Percentiles rank a stretch among this genome's conserved stretches.
These are phyloP conservation scores for Oscheius onirici DNA, from an alignment of 2,888 invertebrate species.

Conservation along the genomic window DNA sequence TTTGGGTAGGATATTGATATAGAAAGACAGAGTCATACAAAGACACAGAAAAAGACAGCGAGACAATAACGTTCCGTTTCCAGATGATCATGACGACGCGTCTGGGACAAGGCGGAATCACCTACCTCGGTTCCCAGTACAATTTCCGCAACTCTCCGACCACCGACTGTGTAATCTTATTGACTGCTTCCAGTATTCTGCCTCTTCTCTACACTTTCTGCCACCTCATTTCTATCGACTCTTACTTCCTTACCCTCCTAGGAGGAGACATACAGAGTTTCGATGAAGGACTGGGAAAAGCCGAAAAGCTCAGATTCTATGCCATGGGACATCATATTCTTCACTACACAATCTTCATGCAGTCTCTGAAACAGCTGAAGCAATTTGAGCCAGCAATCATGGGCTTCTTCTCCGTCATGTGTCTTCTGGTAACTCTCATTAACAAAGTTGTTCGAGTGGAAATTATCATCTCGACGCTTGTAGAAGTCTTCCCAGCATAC, in stretches of 20 bases:
- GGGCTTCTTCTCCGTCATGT: neutral
- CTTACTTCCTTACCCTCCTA: neutral
- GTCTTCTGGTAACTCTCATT: neutral
- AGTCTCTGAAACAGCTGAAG: neutral
- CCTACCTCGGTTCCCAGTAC: conserved; percentile 14
- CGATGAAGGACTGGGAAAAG: neutral
- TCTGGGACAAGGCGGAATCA: conserved; percentile 17
- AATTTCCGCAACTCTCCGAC: neutral
- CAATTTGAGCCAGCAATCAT: neutral
- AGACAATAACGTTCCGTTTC: too few species aligned
- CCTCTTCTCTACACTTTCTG: conserved; percentile 7
- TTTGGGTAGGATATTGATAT: too few species aligned
- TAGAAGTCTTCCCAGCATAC: conserved; percentile 3
- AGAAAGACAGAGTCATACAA: too few species aligned
- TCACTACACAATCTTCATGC: neutral
- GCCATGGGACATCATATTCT: neutral
- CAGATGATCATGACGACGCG: neutral
- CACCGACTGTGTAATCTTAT: neutral
- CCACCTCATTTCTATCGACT: neutral
- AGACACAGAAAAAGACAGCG: too few species aligned
- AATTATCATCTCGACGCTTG: conserved; percentile 14
- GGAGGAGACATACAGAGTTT: neutral
- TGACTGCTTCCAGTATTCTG: neutral
- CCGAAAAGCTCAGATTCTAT: neutral
- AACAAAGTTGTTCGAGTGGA: conserved; percentile 25